Evolutionary conservation across 53 echinoderm and acorn worm species (phyloP), one percentile per base, ranked within the genome.

Genomic region (Crossaster papposus): DNA sequence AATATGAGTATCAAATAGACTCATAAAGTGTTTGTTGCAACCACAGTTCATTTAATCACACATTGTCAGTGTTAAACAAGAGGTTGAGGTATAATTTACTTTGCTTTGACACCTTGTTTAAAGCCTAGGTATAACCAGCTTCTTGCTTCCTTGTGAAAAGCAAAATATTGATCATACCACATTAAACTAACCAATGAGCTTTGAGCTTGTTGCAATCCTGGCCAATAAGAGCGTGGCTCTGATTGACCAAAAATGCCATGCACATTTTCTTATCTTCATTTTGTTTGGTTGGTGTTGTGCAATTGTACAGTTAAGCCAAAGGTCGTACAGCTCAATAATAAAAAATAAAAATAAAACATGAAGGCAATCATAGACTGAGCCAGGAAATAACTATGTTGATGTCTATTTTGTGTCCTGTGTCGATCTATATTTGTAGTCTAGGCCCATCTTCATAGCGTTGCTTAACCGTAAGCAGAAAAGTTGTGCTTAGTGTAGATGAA

Each of bases 291-390:
- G 58, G 22, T 58, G 44, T 44, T 44, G 58, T 58, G 68, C 68
- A 68, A 23, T 68, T 68, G 68, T 68, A 26, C 68, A 68, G 62
- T 68, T 68, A 68, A 68, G 68, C 68, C 68, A 68, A 68, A 68
- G 28, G 24, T 68, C 68, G 28, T 68, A 68, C 28, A 68, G 28
- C 68, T 24, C 68, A 28, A 68, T 68, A 11, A 18, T 15, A 64
- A 64, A 68, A 23, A 68, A 68, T 11, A 26, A 26, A 68, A 65
- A 28, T 3, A 65, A 28, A 2, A 68, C 64, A 64, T 18, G 18
- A n/a, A 68, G 28, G 22, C 68, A 68, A 24, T 68, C 68, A 68
- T 68, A 26, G 24, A 28, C 68, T 26, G 28, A 68, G 58, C 58
- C 58, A 14, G 22, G 17, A 15, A 58, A 14, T 17, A 58, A 68